These are phyloP conservation scores for Coecobrya sp. DNA, from an alignment of 2,888 invertebrate species.

Conservation along the genomic window DNA sequence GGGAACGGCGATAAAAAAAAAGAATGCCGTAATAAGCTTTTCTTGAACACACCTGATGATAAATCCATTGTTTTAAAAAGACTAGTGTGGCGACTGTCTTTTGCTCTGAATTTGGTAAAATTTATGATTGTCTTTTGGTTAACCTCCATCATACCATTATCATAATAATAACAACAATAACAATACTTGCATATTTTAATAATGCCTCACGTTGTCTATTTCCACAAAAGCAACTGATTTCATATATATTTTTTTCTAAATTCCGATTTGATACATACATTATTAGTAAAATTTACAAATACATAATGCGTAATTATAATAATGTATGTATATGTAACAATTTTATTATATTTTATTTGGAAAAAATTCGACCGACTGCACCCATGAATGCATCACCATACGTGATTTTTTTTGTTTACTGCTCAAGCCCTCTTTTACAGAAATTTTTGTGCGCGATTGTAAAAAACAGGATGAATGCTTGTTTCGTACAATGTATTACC, in stretches of 20 bases:
- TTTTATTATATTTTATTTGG: not conserved
- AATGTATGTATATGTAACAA: slow-evolving; percentile 23
- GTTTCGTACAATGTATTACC: slow-evolving; percentile 9
- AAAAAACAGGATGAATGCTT: slow-evolving; percentile 27
- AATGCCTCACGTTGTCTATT: slow-evolving; percentile 9
- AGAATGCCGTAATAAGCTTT: slow-evolving; percentile 21
- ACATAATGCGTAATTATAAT: slow-evolving; percentile 40
- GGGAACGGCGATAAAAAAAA: slow-evolving; percentile 9
- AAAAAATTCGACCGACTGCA: slow-evolving; percentile 32
- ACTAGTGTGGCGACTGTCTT: not conserved
- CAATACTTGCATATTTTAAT: slow-evolving; percentile 35
- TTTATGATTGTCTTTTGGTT: slow-evolving; percentile 35
- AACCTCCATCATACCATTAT: slow-evolving; percentile 42
- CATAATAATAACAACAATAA: not conserved
- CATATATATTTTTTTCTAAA: slow-evolving; percentile 19
- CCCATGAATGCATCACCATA: not conserved
- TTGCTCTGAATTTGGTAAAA: slow-evolving; percentile 44
- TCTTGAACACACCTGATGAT: slow-evolving; percentile 21
- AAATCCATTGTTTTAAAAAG: slow-evolving; percentile 30
- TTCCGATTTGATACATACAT: slow-evolving; percentile 34
- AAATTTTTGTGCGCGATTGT: not conserved
- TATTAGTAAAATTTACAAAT: not conserved
- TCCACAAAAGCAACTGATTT: slow-evolving; percentile 26
- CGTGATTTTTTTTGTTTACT: not conserved
- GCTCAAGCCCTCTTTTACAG: not conserved